Evolutionary conservation across 2,797 vertebrate genomes (phyloP).

Genomic region (Sitta carolinensis): DNA sequence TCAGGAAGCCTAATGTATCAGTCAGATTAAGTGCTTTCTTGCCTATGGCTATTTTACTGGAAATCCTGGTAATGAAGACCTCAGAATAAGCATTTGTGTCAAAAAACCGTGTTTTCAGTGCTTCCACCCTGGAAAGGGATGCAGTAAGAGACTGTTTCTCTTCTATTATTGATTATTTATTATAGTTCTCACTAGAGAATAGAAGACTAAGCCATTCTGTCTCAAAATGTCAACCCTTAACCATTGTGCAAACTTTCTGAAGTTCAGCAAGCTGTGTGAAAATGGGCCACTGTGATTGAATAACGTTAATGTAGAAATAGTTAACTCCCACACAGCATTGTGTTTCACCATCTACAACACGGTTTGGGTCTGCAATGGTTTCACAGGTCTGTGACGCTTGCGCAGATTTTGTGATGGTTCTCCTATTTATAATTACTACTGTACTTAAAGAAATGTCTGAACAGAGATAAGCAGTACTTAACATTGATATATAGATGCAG

Average conservation of each 20-base stretch:
- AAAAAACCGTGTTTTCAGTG: conserved; percentile 49
- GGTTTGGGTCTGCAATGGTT: conserved; percentile 12
- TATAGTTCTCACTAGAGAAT: conserved; percentile 34
- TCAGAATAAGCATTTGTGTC: conserved; percentile 66
- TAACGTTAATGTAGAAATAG: conserved; percentile 23
- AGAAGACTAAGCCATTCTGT: conserved; percentile 2
- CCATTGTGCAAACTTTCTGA: conserved; percentile 52
- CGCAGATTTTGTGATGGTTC: conserved; percentile 9
- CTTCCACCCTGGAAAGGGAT: neutral
- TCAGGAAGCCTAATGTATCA: conserved; percentile 50
- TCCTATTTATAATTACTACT: neutral
- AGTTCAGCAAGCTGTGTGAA: conserved; percentile 36
- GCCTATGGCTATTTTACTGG: conserved; percentile 72
- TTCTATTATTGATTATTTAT: conserved; percentile 60
- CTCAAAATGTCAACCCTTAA: conserved; percentile 58
- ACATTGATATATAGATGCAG: neutral
- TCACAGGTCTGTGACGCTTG: neutral
- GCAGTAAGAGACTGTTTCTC: conserved; percentile 24
- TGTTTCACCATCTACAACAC: neutral
- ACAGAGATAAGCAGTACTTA: neutral
- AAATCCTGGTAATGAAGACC: conserved; percentile 57
- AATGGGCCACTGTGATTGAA: conserved; percentile 62
- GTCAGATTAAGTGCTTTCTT: conserved; percentile 69
- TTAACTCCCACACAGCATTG: conserved; percentile 23
- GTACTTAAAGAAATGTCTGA: neutral